phyloP scores from a whole-genome alignment of 1,140 invertebrate genomes.

The Maniola jurtina region DNA sequence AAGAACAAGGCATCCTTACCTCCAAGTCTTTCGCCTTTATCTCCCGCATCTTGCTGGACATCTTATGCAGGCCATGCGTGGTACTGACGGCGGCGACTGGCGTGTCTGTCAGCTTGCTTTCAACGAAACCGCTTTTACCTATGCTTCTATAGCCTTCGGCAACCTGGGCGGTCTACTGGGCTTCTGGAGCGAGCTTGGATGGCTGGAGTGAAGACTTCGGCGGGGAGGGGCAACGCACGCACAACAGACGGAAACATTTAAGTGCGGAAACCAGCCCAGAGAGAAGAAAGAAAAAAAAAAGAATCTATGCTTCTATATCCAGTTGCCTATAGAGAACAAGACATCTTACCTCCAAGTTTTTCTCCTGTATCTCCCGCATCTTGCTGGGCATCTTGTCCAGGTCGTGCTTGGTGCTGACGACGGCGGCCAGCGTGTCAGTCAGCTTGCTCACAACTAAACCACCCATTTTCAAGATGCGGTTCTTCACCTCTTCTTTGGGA shows the following conservation, averaged over 20 bases:
- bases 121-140: constrained; percentile 12
- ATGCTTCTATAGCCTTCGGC: no score
- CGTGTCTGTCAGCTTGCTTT: constrained; percentile 82
- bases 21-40: constrained; percentile 86
- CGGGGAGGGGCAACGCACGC: no score
- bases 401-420: constrained; percentile 86
- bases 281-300: no score
- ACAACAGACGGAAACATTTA: no score
- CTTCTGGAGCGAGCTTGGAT: no score
- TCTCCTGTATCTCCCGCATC: constrained; percentile 84
- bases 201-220: no score
- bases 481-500: constrained; percentile 83
- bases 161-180: no score
- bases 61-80: constrained; percentile 84
- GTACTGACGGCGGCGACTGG: constrained; percentile 89
- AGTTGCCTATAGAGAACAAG: neutral
- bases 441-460: constrained; percentile 86
- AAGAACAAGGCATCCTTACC: constrained; percentile 70
- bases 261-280: no score
- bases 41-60: constrained; percentile 82
- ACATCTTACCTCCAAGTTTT: constrained; percentile 85
- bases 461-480: constrained; percentile 85
- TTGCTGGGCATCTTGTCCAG: constrained; percentile 83
- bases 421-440: constrained; percentile 83
- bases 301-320: no score